Evolutionary conservation across 2,797 vertebrate species (phyloP), one percentile per base, ranked within the genome.

Genomic region (Dermochelys coriacea): DNA sequence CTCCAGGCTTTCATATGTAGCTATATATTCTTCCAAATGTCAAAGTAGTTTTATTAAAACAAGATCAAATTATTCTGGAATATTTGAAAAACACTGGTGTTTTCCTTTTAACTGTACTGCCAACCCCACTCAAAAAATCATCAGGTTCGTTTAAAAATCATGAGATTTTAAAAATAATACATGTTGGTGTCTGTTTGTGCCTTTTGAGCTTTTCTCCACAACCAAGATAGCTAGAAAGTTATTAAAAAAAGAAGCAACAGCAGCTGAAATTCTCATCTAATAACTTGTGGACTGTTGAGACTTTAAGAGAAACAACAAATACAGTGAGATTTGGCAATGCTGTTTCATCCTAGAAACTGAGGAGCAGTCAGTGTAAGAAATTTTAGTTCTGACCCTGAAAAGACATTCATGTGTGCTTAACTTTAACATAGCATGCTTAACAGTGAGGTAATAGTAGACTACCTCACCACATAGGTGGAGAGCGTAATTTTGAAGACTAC

Each of bases 401-500:
- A 87, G 93, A 90, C 29, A 57, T 84, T 80, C 57, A 59, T 75
- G 91, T 88, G 88, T 91, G 55, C n/a, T 57, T 96, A 80, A 86
- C 49, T 95, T 50, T 57, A 86, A 59, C 29, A 57, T 16, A 84
- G 16, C 21, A 91, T 0, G 1, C 31, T 18, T 86, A 95, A 77
- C 50, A 89, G 71, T 78, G 77, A 96, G 80, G 16, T 34, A 80
- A 77, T 89, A 74, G 81, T 84, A 57, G 86, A 86, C 71, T 37
- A 85, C 81, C 96, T 96, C 82, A 84, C 61, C 29, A 91, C 1
- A 10, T 88, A 97, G 91, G 82, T 88, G 95, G 91, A 96, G 52
- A 95, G 85, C 93, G 3, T 74, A 84, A 94, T 92, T 90, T 91
- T 92, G 88, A 97, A 96, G 92, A 84, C 87, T 94, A 84, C 93